These are phyloP conservation scores for Grus americana DNA, from an alignment of 2,113 vertebrate species.

Conservation along the genomic window DNA sequence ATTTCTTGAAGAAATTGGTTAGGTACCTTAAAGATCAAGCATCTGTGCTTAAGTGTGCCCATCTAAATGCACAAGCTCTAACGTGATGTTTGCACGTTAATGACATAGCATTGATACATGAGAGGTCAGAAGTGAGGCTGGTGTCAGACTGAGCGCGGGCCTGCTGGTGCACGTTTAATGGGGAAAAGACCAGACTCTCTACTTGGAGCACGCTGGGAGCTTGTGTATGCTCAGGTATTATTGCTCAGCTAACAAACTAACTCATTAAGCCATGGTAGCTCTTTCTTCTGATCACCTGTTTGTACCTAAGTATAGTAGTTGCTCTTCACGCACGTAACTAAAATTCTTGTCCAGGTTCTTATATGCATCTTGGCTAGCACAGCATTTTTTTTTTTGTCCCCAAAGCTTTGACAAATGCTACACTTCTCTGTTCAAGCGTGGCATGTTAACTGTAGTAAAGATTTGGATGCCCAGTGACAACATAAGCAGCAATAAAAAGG, in stretches of 20 bases:
- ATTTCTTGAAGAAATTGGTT: not conserved
- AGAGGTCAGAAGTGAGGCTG: not conserved
- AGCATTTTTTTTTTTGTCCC: not conserved
- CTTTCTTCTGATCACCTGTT: not conserved
- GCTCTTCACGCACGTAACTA: not conserved
- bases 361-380: not conserved
- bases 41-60: not conserved
- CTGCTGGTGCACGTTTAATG: not conserved
- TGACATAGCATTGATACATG: not conserved
- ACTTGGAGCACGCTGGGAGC: not conserved
- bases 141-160: not conserved
- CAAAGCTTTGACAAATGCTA: not conserved
- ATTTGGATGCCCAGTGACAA: not conserved
- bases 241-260: not conserved
- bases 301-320: not conserved
- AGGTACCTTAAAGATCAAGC: not conserved
- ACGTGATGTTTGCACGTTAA: not conserved
- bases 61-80: not conserved
- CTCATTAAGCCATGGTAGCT: accelerated
- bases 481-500: not conserved
- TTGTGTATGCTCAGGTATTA: not conserved
- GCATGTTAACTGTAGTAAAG: not conserved
- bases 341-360: not conserved
- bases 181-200: not conserved
- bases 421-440: not conserved